Evolutionary conservation across 2,113 vertebrate genomes (phyloP).

Genomic region (Micromys minutus): DNA sequence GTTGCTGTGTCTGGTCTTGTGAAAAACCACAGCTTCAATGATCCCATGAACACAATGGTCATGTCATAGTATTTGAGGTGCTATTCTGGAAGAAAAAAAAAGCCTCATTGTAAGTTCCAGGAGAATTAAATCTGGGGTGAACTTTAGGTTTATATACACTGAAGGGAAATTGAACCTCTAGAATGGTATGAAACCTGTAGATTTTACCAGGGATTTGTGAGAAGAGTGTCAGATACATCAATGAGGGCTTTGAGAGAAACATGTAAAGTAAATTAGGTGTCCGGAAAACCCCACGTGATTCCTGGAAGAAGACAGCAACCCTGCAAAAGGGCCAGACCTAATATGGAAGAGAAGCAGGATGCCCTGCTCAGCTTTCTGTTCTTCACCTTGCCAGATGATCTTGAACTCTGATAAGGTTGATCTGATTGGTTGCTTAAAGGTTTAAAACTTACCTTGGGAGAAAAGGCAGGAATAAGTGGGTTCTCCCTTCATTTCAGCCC

Average conservation of each 20-base stretch:
- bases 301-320: not conserved
- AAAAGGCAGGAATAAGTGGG: not conserved
- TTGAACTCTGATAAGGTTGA: not conserved
- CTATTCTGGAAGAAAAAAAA: not conserved
- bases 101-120: not conserved
- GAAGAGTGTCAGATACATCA: not conserved
- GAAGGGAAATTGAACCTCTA: not conserved
- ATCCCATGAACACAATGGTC: too few relatives aligned
- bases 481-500: not conserved
- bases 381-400: not conserved
- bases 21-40: not conserved
- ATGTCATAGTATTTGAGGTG: not conserved
- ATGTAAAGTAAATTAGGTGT: not conserved
- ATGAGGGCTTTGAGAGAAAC: not conserved
- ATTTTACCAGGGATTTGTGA: not conserved
- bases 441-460: not conserved
- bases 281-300: not conserved
- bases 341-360: rapidly evolving
- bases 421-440: not conserved
- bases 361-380: not conserved
- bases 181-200: not conserved
- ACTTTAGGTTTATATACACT: not conserved
- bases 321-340: rapidly evolving
- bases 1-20: not conserved
- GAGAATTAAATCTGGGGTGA: not conserved